Evolutionary conservation across 53 echinoderm and acorn worm species (phyloP), one percentile per base, ranked within the genome.

Genomic region (Holothuria scabra): DNA sequence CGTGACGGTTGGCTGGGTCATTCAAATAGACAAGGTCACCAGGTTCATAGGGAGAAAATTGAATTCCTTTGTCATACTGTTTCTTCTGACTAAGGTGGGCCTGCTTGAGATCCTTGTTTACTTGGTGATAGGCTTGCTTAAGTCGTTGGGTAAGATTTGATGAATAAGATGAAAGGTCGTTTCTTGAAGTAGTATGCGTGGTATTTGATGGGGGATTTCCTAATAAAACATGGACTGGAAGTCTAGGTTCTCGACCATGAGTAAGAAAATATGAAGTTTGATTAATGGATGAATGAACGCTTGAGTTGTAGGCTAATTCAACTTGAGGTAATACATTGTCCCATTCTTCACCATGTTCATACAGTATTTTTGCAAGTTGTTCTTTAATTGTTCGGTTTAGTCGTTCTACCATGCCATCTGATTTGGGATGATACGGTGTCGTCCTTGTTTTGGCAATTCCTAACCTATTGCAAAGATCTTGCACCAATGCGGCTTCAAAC

Each of bases 341-440:
- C 35, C 35, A 86, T 28, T 86, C 76, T 46, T 76, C 76, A 61
- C 78, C 78, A 28, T 86, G 71, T 49, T 59, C 21, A 25, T 46
- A 29, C 28, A 86, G 41, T 32, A 64, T 74, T 56, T 84, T 84
- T 41, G 84, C 84, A 3, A 35, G 6, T 35, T 35, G 35, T 35
- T 35, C 35, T 35, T 35, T 35, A 35, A 35, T 35, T 6, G 71
- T 70, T 23, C 84, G 66, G 46, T 88, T 84, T 8, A 59, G 48
- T 25, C 88, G 31, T 84, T 88, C 88, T 20, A 83, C 83, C 18
- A 83, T 72, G 60, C 88, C 88, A 26, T 85, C 75, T 60, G 66
- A 65, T 35, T 88, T 74, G n/a, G 83, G 88, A 56, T 88, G 88
- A 75, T 88, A 84, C 20, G 88, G 66, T 8, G 89, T 76, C 1